Base-by-base conservation (phyloP, 2,797 vertebrate species). In the Anas bahamensis region DNA sequence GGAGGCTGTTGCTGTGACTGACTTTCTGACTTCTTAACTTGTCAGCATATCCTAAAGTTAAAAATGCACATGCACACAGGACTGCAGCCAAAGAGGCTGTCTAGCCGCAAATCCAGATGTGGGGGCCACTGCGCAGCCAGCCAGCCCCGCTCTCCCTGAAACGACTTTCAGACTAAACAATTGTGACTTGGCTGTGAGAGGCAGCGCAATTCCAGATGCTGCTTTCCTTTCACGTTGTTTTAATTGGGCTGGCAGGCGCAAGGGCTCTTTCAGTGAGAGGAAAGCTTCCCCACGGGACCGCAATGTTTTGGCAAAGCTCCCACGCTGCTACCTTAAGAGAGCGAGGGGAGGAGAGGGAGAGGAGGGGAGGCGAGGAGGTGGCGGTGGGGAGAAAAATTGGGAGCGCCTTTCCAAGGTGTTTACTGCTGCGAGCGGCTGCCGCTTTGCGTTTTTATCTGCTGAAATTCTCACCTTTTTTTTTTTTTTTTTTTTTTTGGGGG, bases 161-260 rank as follows among this genome's bases (percentile, higher is more conserved):
- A 96, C 96, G 96, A 96, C 97, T 98, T 98, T 97, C 97, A 99
- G 99, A 99, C 99, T 99, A 99, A 99, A 99, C 99, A 99, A 98
- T 99, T 98, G 98, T 98, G 98, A 98, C 98, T 99, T 98, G 98
- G 98, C 98, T 98, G 98, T 98, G 98, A 99, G 98, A 98, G 98
- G 98, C 98, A 97, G 98, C 98, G 98, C 98, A 98, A 98, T 98
- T 99, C 99, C 99, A 99, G 99, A 99, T 99, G 99, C 98, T 97
- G 98, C 97, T 98, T 95, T 97, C 97, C 97, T 97, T 97, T 98
- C 97, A 97, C 98, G 96, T 97, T 97, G 97, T 97, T 98, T 98
- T 98, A 98, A 98, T 98, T 98, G 98, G 97, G 98, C 98, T 98
- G 98, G 97, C 98, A 98, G 98, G 98, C 98, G 98, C 97, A 97